phyloP scores from a whole-genome alignment of 1,140 invertebrate species.

The Olivierus martensii region DNA sequence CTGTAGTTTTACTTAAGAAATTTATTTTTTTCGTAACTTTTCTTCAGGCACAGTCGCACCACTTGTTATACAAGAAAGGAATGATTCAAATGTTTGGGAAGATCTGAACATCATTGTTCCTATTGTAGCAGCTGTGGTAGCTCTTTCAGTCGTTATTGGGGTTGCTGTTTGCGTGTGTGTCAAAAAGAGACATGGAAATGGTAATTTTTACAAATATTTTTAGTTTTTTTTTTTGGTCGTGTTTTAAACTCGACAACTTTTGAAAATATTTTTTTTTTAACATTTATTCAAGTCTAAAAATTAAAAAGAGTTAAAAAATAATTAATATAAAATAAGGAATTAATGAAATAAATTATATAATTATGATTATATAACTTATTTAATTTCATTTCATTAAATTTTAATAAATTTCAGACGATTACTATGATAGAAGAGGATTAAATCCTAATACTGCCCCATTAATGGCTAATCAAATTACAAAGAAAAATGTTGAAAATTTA shows the following conservation, averaged over 20 bases:
- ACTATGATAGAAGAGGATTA: slow-evolving; percentile 6
- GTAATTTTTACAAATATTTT: not conserved
- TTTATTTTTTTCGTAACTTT: too few species aligned
- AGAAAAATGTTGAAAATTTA: not conserved
- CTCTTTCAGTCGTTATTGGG: slow-evolving; percentile 12
- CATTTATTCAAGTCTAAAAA: too few species aligned
- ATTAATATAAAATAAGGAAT: too few species aligned
- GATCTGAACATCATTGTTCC: slow-evolving; percentile 15
- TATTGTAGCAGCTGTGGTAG: slow-evolving; percentile 11
- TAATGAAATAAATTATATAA: too few species aligned
- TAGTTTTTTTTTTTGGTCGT: not conserved
- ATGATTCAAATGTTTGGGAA: slow-evolving; percentile 14
- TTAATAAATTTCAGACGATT: slow-evolving; percentile 4
- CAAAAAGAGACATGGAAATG: slow-evolving; percentile 10
- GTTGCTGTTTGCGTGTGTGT: slow-evolving; percentile 16
- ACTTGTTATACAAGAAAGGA: slow-evolving; percentile 8
- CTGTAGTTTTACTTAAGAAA: too few species aligned
- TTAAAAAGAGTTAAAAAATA: too few species aligned
- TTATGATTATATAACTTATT: too few species aligned
- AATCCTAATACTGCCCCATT: slow-evolving; percentile 9
- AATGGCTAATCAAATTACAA: slow-evolving; percentile 6
- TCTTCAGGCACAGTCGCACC: slow-evolving; percentile 11
- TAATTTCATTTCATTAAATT: not conserved
- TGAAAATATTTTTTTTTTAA: too few species aligned
- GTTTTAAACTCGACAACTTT: too few species aligned